Conservation (phyloP, 2,113 vertebrate species). For the Paradoxurus hermaphroditus region DNA sequence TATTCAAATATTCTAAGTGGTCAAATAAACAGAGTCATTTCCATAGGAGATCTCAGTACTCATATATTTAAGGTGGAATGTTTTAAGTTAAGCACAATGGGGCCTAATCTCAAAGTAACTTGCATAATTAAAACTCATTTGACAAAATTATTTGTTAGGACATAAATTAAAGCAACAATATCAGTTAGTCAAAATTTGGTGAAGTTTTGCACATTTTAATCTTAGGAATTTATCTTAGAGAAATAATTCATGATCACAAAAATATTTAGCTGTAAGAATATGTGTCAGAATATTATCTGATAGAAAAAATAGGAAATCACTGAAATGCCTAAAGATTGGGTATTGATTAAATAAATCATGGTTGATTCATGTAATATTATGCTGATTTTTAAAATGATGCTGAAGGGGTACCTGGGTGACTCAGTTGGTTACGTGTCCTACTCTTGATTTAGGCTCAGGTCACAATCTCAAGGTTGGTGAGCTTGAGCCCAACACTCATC, state of each 20-base stretch:
- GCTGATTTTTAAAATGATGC: not conserved
- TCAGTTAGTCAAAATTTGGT: not conserved
- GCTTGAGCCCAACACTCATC: too few species aligned
- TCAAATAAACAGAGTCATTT: not conserved
- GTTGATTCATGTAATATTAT: not conserved
- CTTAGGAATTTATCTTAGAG: not conserved
- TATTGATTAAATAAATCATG: not conserved
- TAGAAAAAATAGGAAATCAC: not conserved
- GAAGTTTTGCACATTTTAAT: not conserved
- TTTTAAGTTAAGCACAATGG: not conserved
- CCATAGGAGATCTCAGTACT: not conserved
- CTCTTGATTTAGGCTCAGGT: too few species aligned
- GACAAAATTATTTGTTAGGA: not conserved
- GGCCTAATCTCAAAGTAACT: not conserved
- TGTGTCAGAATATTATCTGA: not conserved
- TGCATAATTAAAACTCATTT: not conserved
- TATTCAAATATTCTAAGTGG: slow-evolving; percentile 18
- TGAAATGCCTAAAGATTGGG: not conserved
- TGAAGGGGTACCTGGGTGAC: too few species aligned
- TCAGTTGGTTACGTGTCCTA: too few species aligned
- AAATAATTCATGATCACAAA: not conserved
- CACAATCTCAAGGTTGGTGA: too few species aligned
- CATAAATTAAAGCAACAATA: not conserved
- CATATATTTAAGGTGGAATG: not conserved
- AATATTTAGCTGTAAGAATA: not conserved